These are phyloP conservation scores for Bufotes viridis DNA, from an alignment of 2,797 vertebrate genomes.

Conservation along the genomic window DNA sequence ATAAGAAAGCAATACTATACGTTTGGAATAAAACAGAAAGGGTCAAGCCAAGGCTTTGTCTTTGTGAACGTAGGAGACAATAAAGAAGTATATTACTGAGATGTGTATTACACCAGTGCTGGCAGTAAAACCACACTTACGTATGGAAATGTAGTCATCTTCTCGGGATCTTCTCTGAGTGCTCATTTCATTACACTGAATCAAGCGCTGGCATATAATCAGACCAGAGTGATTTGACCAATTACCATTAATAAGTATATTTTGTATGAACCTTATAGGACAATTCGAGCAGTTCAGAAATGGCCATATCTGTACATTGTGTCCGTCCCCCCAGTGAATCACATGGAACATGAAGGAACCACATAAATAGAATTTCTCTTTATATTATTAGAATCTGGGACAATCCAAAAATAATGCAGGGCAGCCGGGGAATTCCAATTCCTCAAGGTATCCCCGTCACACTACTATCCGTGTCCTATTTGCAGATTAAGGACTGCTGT, in stretches of 20 bases:
- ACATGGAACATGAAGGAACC: background rate
- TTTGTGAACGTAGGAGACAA: background rate
- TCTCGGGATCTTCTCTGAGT: conserved; percentile 1
- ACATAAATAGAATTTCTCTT: background rate
- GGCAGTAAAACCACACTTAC: background rate
- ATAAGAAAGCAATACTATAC: background rate
- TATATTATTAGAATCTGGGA: conserved; percentile 8
- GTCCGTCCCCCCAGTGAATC: background rate
- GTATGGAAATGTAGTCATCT: conserved; percentile 1
- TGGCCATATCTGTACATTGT: background rate
- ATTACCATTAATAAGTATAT: conserved; percentile 26
- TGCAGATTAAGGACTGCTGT: background rate
- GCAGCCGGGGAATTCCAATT: conserved; percentile 3
- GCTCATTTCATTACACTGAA: conserved; percentile 30
- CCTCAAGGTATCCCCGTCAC: background rate
- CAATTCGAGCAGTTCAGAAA: background rate
- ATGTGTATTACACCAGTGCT: background rate
- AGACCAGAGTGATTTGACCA: background rate
- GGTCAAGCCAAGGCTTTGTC: no score
- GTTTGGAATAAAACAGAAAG: no score
- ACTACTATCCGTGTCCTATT: background rate
- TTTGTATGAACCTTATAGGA: background rate
- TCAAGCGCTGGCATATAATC: conserved; percentile 19
- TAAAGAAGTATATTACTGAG: background rate
- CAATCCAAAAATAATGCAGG: conserved; percentile 1